Conservation (phyloP, 2,113 vertebrate genomes). For the Callipepla squamata region DNA sequence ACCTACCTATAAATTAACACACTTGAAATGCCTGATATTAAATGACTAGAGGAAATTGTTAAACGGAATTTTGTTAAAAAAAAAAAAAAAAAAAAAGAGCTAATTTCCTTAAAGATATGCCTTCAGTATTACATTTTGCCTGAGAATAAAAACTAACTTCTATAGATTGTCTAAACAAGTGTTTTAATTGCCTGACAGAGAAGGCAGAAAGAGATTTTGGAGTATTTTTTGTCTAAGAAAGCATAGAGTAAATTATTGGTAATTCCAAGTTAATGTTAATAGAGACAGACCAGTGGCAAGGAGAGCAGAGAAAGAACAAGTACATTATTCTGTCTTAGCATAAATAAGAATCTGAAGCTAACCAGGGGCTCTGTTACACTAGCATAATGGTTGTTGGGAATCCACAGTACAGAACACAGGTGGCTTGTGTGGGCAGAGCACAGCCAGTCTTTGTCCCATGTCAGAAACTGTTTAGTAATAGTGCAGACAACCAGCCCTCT, state of each 20-base stretch:
- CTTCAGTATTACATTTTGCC: not conserved
- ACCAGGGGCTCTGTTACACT: not conserved
- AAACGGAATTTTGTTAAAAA: not conserved
- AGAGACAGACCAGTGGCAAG: not conserved
- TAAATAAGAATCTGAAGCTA: not conserved
- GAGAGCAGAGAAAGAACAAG: not conserved
- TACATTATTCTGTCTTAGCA: not conserved
- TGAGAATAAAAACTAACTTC: not conserved
- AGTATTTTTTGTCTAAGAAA: not conserved
- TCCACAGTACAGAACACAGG: not conserved
- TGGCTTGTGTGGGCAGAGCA: not conserved
- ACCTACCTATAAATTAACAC: not conserved
- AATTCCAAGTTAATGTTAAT: not conserved
- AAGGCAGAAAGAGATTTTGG: not conserved
- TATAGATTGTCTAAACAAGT: not conserved
- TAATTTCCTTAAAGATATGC: not conserved
- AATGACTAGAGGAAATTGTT: not conserved
- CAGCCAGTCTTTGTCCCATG: accelerated
- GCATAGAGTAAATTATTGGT: not conserved
- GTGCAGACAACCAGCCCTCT: not conserved
- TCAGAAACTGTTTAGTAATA: not conserved
- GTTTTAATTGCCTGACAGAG: not conserved
- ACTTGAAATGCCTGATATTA: not conserved
- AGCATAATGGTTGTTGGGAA: not conserved
- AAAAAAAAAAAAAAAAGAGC: too few species aligned